phyloP scores from a whole-genome alignment of 2,888 invertebrate species.

The Napeogenes sylphis region DNA sequence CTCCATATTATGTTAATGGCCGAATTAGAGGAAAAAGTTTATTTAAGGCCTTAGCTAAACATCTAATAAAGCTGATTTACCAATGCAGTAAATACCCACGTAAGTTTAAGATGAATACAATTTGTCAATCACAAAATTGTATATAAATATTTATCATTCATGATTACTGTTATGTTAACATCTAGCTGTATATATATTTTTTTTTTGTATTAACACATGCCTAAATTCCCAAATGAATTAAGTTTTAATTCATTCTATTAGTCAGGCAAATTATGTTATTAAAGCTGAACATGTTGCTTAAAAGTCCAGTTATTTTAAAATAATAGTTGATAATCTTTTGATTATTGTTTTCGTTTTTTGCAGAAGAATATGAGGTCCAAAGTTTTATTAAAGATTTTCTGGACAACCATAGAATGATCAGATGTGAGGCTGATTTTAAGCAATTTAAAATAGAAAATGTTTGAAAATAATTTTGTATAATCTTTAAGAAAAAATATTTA shows the following conservation, averaged over 20 bases:
- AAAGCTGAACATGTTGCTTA: too few species aligned
- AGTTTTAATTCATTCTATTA: too few species aligned
- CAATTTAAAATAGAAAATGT: slow-evolving; percentile 61
- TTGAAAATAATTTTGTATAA: slow-evolving; percentile 25
- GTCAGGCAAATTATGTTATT: too few species aligned
- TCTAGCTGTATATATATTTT: too few species aligned
- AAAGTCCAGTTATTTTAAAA: neutral
- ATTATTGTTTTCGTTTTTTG: slow-evolving; percentile 42
- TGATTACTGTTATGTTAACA: too few species aligned
- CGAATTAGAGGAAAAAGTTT: slow-evolving; percentile 77
- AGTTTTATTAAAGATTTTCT: slow-evolving; percentile 73
- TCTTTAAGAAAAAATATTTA: neutral
- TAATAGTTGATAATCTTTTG: neutral
- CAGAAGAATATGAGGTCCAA: slow-evolving; percentile 74
- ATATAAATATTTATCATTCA: too few species aligned
- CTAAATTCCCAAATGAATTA: too few species aligned
- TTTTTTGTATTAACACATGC: too few species aligned
- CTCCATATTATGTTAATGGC: slow-evolving; percentile 79
- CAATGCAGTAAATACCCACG: slow-evolving; percentile 76
- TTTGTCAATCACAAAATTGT: too few species aligned
- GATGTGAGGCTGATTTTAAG: slow-evolving; percentile 72
- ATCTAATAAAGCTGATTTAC: slow-evolving; percentile 77
- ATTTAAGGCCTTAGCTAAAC: slow-evolving; percentile 79
- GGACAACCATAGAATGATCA: slow-evolving; percentile 69
- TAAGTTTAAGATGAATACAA: slow-evolving; percentile 42